These are phyloP conservation scores for Galago senegalensis DNA, from an alignment of 2,797 vertebrate species.

Conservation along the genomic window DNA sequence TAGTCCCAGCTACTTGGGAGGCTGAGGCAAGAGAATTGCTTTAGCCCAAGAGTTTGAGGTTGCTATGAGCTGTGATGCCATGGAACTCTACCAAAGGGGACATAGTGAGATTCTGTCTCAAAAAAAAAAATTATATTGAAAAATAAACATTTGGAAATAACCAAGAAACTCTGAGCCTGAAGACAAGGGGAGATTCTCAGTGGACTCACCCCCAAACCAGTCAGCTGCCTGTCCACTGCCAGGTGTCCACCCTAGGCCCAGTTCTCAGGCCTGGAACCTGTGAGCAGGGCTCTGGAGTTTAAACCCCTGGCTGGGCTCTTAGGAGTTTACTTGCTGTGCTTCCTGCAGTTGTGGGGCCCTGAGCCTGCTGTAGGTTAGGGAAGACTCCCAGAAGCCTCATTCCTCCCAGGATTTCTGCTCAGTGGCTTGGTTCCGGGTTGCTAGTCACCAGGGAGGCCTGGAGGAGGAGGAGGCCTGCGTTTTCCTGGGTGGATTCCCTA, in stretches of 20 bases:
- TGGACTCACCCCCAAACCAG: rapidly evolving
- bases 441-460: neutral
- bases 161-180: neutral
- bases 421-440: neutral
- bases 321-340: neutral
- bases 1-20: too few relatives aligned
- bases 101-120: too few relatives aligned
- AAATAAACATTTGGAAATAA: neutral
- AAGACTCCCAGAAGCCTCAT: neutral
- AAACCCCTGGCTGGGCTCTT: too few relatives aligned
- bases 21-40: too few relatives aligned
- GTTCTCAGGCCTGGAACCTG: neutral
- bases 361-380: neutral
- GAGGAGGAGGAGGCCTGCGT: rapidly evolving
- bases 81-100: too few relatives aligned
- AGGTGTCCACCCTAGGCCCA: neutral
- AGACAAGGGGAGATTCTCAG: neutral
- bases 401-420: neutral
- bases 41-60: too few relatives aligned
- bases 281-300: too few relatives aligned
- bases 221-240: too few relatives aligned
- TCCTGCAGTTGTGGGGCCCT: neutral
- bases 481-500: neutral
- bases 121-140: neutral
- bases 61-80: too few relatives aligned